Base-by-base conservation (phyloP, 2,888 invertebrate species). In the Tubulanus polymorphus region DNA sequence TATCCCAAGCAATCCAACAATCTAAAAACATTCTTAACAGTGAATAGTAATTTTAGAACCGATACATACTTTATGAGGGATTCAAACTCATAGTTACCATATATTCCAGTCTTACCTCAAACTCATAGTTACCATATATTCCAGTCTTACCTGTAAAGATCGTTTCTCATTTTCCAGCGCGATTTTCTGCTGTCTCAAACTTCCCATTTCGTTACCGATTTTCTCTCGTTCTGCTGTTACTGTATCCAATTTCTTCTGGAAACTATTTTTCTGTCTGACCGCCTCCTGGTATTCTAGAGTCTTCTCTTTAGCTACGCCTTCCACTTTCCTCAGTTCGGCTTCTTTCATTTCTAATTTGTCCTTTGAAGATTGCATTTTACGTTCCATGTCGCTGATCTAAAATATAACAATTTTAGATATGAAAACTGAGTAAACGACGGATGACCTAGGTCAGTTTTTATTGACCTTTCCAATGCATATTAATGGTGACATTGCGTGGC, bases 361-460 rank as follows among this genome's bases (percentile, higher is more conserved):
- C 18, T 61, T 62, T 1, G 64, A 59, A 30, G 67, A 65, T 10
- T 65, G 60, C 3, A 75, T 62, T 37, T 69, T 69, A 35, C 69
- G 69, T 50, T 69, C 70, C 49, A 73, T 57, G 46, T 63, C 71
- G 27, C n/a, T n/a, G n/a, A n/a, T n/a, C n/a, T n/a, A n/a, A n/a
- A n/a, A n/a, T n/a, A n/a, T n/a, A n/a, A n/a, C n/a, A n/a, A n/a
- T n/a, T n/a, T n/a, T n/a, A n/a, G n/a, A n/a, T n/a, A n/a, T n/a
- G n/a, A n/a, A n/a, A n/a, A n/a, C n/a, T n/a, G n/a, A n/a, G n/a
- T n/a, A n/a, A n/a, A n/a, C n/a, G n/a, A n/a, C n/a, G n/a, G n/a
- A n/a, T n/a, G n/a, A n/a, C n/a, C n/a, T n/a, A n/a, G n/a, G n/a
- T n/a, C n/a, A n/a, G n/a, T n/a, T n/a, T n/a, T n/a, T n/a, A n/a